phyloP scores from a whole-genome alignment of 37 sponge, comb jelly and placozoan genomes.

The Ephydatia muelleri region DNA sequence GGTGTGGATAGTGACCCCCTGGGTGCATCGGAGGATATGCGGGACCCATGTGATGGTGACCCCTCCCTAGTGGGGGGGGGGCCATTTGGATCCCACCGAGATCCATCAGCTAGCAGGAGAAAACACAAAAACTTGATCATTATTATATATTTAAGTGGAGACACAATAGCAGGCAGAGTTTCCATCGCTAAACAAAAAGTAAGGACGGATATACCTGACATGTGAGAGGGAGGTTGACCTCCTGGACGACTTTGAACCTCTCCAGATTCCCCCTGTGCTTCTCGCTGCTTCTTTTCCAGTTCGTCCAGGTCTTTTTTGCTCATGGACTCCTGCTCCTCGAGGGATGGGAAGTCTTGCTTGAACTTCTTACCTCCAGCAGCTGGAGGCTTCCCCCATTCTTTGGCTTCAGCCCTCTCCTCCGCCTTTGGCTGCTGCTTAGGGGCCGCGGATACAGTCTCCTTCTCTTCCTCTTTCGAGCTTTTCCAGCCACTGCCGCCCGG shows the following conservation, averaged over 20 bases:
- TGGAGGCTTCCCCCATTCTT: conserved; percentile 4
- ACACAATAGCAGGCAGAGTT: neutral
- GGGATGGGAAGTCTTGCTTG: conserved; percentile 64
- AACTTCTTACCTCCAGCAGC: conserved; percentile 20
- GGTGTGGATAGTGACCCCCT: conserved; percentile 14
- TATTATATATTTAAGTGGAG: neutral
- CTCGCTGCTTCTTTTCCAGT: conserved; percentile 25
- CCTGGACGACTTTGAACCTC: neutral
- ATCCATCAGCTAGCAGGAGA: neutral
- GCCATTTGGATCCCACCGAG: neutral
- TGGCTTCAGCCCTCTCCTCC: neutral
- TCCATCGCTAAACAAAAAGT: neutral
- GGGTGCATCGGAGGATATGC: conserved; percentile 7
- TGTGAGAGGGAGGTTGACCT: neutral
- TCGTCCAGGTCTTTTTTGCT: conserved; percentile 54
- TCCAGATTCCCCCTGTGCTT: conserved; percentile 1
- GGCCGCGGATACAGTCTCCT: conserved; percentile 6
- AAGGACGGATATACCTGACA: conserved; percentile 4
- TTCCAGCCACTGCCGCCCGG: conserved; percentile 81
- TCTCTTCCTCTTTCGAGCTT: conserved; percentile 39
- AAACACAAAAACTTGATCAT: too few relatives aligned
- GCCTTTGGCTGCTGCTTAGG: neutral
- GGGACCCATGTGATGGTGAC: neutral
- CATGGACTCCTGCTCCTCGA: conserved; percentile 63
- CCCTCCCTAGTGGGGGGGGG: neutral